Evolutionary conservation across 2,113 vertebrate genomes (phyloP).

Genomic region (Bos indicus): DNA sequence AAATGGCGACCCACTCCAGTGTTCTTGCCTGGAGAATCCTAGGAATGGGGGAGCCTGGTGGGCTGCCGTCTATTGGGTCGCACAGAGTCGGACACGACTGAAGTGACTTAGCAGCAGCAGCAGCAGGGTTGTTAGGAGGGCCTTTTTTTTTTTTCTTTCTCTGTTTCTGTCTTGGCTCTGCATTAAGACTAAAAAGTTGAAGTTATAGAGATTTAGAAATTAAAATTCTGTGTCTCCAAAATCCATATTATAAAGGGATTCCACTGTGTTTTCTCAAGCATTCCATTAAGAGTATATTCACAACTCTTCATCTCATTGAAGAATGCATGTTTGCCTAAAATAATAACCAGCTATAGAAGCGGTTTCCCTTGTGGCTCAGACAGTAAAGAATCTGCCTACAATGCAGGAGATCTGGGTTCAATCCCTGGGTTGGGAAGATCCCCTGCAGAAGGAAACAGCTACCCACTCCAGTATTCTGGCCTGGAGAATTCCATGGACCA

Average conservation of each 20-base stretch:
- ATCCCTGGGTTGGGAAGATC: not conserved
- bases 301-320: not conserved
- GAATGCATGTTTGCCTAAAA: not conserved
- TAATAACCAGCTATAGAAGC: not conserved
- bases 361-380: not conserved
- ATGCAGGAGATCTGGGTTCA: fast-evolving
- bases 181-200: not conserved
- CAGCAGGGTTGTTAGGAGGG: not conserved
- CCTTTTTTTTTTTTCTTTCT: not conserved
- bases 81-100: too few species aligned
- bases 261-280: not conserved
- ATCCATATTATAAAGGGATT: not conserved
- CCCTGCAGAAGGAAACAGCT: not conserved
- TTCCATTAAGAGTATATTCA: not conserved
- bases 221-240: not conserved
- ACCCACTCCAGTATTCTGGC: not conserved
- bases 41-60: too few species aligned
- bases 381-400: not conserved
- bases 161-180: not conserved
- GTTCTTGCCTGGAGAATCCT: too few species aligned
- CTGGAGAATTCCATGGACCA: not conserved
- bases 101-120: too few species aligned
- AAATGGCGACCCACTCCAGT: too few species aligned
- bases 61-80: too few species aligned
- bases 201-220: not conserved